Evolutionary conservation across 1,140 invertebrate species (phyloP), one percentile per base, ranked within the genome.

Genomic region (Spodoptera frugiperda): DNA sequence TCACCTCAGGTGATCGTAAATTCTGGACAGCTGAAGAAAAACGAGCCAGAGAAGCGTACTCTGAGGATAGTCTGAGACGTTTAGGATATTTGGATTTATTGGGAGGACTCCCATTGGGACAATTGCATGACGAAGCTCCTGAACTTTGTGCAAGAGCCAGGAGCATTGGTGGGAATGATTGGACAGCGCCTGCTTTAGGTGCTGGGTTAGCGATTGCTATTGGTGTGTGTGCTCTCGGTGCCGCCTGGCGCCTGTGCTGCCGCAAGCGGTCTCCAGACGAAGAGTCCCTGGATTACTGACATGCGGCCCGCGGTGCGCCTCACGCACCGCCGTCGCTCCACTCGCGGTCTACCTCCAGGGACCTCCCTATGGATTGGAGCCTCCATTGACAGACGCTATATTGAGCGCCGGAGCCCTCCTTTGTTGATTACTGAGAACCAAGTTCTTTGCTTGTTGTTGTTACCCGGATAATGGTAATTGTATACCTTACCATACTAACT

Each of bases 121-220:
- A 94, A 44, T 88, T 96, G 55, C 94, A 95, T 81, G 96, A 97
- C 84, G 96, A 97, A 84, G 95, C 96, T 2, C 94, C 95, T 3
- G 96, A 96, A 79, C 90, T 97, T 14, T 97, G 96, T 84, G 91
- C 91, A 10, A 84, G 91, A n/a, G 87, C 85, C 1, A 85, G 88
- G 15, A 91, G 84, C 70, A 77, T 82, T 10, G 88, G 85, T 12
- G 80, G 85, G 0, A 84, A 87, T 2, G 93, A 94, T 74, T 94
- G 94, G 94, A 85, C 89, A 68, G 92, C 93, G 14, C 86, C 93
- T 33, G 87, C 85, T 12, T 80, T 94, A 54, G 94, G 91, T n/a
- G 92, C 89, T 49, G 88, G 84, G 4, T 72, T 93, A 59, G 94
- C 93, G 3, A 80, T 92, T 48, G 85, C 85, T 77, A 80, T 94